A percentile compares a stretch with the other conserved stretches of the same genome.
These are phyloP conservation scores for Caenorhabditis sp. DNA, from an alignment of 2,888 invertebrate genomes.

Conservation along the genomic window DNA sequence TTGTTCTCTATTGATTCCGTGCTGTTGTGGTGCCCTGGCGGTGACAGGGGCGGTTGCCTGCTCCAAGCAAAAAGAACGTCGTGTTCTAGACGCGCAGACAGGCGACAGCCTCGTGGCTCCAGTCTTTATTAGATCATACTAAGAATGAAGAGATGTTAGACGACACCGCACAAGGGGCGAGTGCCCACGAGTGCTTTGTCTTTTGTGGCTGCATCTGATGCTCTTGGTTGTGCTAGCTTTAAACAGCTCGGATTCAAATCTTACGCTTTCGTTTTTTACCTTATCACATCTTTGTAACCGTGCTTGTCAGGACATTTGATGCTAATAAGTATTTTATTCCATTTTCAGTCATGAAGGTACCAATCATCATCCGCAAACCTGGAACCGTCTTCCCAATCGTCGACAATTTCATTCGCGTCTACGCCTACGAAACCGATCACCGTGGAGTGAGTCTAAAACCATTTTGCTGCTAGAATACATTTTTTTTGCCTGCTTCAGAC, in stretches of 20 bases:
- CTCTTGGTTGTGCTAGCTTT: neutral
- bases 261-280: neutral
- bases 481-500: slow-evolving; percentile 16
- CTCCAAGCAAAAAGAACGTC: slow-evolving; percentile 28
- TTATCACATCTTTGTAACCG: neutral
- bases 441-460: slow-evolving; percentile 28
- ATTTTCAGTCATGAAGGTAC: slow-evolving; percentile 27
- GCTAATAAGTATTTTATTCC: no score
- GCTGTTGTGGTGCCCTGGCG: slow-evolving; percentile 24
- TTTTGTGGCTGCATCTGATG: neutral
- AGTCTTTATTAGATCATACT: slow-evolving; percentile 42
- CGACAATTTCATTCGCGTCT: slow-evolving; percentile 30
- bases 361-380: slow-evolving; percentile 20
- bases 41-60: slow-evolving; percentile 27
- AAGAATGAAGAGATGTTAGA: slow-evolving; percentile 34
- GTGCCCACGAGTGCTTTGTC: slow-evolving; percentile 11
- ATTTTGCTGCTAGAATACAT: no score
- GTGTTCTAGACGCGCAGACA: slow-evolving; percentile 38
- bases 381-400: slow-evolving; percentile 23
- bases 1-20: slow-evolving; percentile 47
- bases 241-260: neutral
- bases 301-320: no score
- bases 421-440: slow-evolving; percentile 39
- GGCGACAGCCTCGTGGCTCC: slow-evolving; percentile 15
- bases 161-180: neutral